phyloP scores from a whole-genome alignment of 2,888 invertebrate species.

The Hyposoter didymator region DNA sequence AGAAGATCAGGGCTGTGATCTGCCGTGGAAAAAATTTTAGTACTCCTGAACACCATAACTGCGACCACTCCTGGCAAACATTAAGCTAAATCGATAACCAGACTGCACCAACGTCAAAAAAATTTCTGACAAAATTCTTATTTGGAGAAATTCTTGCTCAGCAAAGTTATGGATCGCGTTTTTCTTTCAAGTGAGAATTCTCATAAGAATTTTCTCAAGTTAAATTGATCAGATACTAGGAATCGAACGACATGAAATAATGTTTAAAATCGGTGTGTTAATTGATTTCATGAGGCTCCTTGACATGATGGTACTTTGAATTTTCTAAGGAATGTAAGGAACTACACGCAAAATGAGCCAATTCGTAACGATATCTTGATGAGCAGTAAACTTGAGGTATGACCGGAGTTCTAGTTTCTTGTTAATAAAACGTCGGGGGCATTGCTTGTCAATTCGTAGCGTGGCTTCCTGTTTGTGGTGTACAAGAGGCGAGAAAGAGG shows the following conservation, averaged over 20 bases:
- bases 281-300: background rate
- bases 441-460: constrained; percentile 63
- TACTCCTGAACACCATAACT: background rate
- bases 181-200: too few species aligned
- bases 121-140: background rate
- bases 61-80: background rate
- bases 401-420: constrained; percentile 50
- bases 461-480: constrained; percentile 47
- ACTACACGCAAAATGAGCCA: background rate
- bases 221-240: background rate
- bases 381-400: constrained; percentile 7
- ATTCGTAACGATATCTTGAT: background rate
- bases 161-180: too few species aligned
- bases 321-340: background rate
- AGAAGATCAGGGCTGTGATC: background rate
- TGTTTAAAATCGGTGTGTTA: background rate
- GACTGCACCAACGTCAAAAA: background rate
- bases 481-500: constrained; percentile 54
- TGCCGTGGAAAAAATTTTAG: background rate
- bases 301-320: background rate
- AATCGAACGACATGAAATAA: background rate
- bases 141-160: too few species aligned
- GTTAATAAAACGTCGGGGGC: constrained; percentile 32
- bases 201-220: background rate
- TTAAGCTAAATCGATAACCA: background rate